phyloP scores from a whole-genome alignment of 2,113 vertebrate genomes.

The Parus major region DNA sequence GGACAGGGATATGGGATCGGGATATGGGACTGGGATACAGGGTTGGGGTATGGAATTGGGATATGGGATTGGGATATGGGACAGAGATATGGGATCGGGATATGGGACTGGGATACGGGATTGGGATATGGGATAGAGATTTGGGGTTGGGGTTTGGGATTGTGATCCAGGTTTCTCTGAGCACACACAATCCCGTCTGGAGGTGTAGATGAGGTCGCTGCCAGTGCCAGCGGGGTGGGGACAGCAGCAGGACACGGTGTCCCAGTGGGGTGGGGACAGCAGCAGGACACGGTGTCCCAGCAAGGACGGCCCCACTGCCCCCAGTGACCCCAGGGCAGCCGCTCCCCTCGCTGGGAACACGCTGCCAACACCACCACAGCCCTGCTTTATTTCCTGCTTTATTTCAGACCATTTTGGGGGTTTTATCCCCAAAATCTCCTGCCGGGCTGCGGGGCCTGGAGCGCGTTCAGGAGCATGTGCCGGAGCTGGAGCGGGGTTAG shows the following conservation, averaged over 20 bases:
- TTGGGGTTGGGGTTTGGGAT: accelerated
- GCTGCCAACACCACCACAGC: background rate
- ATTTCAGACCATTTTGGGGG: accelerated
- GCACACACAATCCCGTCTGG: accelerated
- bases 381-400: accelerated
- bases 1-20: accelerated
- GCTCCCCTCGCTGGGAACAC: accelerated
- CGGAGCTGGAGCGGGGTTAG: background rate
- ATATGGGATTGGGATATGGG: accelerated
- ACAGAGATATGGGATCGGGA: accelerated
- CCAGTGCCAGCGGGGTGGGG: background rate
- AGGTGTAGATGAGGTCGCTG: background rate
- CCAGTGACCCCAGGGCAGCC: accelerated
- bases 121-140: accelerated
- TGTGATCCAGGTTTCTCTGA: background rate
- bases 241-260: accelerated
- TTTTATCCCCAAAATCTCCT: background rate
- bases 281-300: background rate
- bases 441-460: background rate
- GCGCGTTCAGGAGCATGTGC: background rate
- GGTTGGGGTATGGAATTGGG: accelerated
- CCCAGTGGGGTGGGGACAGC: background rate
- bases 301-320: background rate
- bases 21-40: accelerated
- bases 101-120: accelerated